Conservation (phyloP, 2,113 vertebrate genomes). For the Choloepus hoffmanni region DNA sequence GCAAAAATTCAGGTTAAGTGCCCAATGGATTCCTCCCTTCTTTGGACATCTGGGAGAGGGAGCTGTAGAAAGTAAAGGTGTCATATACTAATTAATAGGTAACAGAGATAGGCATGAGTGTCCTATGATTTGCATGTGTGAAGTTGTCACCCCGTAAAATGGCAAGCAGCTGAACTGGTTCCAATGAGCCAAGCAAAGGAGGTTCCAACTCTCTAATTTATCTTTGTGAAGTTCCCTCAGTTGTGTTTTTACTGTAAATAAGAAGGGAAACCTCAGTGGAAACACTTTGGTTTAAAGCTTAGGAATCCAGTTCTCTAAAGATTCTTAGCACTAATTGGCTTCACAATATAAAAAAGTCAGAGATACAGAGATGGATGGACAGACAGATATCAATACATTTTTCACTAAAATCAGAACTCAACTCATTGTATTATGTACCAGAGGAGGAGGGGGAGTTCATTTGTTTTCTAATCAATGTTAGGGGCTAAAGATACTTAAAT, state of each 20-base stretch:
- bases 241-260: accelerated
- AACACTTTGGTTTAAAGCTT: not conserved
- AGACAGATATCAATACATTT: accelerated
- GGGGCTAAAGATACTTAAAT: not conserved
- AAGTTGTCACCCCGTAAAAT: too few relatives aligned
- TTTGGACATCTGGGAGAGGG: accelerated
- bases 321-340: accelerated
- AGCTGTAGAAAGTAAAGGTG: not conserved
- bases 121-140: not conserved
- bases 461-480: not conserved
- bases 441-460: not conserved
- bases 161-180: not conserved
- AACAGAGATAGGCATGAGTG: accelerated
- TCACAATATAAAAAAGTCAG: accelerated
- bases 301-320: accelerated
- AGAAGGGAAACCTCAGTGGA: not conserved
- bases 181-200: not conserved
- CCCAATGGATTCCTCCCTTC: too few relatives aligned
- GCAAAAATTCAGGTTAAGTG: accelerated
- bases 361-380: accelerated
- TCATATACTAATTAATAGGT: accelerated
- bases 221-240: accelerated
- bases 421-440: accelerated
- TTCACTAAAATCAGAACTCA: not conserved
- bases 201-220: accelerated